These are phyloP conservation scores for Allobates femoralis DNA, from an alignment of 2,797 vertebrate genomes.

Conservation along the genomic window DNA sequence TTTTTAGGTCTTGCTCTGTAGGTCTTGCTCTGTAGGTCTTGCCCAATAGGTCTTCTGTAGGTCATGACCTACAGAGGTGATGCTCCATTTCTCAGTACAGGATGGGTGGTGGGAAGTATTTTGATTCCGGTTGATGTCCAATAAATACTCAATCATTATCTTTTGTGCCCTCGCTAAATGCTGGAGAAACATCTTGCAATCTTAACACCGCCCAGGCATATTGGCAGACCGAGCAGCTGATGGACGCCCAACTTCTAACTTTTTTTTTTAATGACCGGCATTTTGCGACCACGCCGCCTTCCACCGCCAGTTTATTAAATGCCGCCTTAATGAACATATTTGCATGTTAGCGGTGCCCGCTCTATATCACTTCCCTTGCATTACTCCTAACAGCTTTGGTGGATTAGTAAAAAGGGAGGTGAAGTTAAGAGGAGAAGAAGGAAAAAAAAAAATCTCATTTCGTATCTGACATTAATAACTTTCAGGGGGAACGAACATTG, in stretches of 20 bases:
- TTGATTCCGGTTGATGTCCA: conserved; percentile 35
- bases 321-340: conserved; percentile 73
- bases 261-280: conserved; percentile 77
- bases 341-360: conserved; percentile 72
- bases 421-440: conserved; percentile 77
- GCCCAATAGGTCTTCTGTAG: too few relatives aligned
- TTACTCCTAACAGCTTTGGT: conserved; percentile 74
- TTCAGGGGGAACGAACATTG: conserved; percentile 83
- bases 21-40: too few relatives aligned
- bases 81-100: background rate
- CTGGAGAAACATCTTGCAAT: conserved; percentile 66
- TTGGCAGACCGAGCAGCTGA: conserved; percentile 58
- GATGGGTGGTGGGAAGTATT: background rate
- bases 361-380: conserved; percentile 73
- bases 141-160: conserved; percentile 38
- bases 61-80: too few relatives aligned
- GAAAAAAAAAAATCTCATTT: conserved; percentile 79
- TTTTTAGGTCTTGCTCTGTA: too few relatives aligned
- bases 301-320: conserved; percentile 71
- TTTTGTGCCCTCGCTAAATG: conserved; percentile 43
- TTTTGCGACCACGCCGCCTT: conserved; percentile 73
- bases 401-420: conserved; percentile 78
- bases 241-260: conserved; percentile 64
- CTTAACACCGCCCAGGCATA: conserved; percentile 56
- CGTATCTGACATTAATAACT: conserved; percentile 86